These are phyloP conservation scores for Orthonevra nobilis DNA, from an alignment of 2,888 invertebrate genomes.

Conservation along the genomic window DNA sequence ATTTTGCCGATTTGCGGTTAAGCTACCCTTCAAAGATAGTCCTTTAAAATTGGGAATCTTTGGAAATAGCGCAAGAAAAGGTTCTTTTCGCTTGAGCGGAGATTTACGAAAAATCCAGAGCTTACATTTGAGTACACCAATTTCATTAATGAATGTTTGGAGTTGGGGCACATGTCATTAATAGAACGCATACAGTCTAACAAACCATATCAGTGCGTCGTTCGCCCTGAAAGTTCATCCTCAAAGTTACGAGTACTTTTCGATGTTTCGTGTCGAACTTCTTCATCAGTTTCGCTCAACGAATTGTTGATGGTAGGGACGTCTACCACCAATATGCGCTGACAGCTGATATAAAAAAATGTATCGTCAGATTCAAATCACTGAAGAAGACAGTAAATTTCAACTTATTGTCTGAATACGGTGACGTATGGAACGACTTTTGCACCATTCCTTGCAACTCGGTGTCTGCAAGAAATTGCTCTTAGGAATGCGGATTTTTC, in stretches of 20 bases:
- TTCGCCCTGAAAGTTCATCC: slow-evolving; percentile 8
- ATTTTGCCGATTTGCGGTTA: slow-evolving; percentile 3
- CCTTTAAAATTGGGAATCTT: slow-evolving; percentile 29
- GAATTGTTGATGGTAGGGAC: slow-evolving; percentile 4
- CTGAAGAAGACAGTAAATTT: slow-evolving; percentile 7
- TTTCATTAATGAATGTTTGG: slow-evolving; percentile 48
- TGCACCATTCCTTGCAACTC: too few relatives aligned
- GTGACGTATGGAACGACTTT: too few relatives aligned
- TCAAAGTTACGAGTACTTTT: slow-evolving; percentile 8
- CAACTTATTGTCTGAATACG: not conserved
- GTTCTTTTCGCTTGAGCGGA: slow-evolving; percentile 27
- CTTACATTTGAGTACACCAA: slow-evolving; percentile 34
- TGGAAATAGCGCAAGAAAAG: slow-evolving; percentile 26
- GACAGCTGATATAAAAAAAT: slow-evolving; percentile 20
- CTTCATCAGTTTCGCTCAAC: slow-evolving; percentile 1
- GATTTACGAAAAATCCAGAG: too few relatives aligned
- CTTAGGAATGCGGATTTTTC: too few relatives aligned
- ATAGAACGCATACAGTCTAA: not conserved
- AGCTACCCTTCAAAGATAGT: slow-evolving; percentile 23
- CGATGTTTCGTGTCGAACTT: not conserved
- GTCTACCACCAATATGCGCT: slow-evolving; percentile 1
- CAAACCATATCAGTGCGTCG: slow-evolving; percentile 6
- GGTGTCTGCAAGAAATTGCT: too few relatives aligned
- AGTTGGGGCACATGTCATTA: slow-evolving; percentile 33
- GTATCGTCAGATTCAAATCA: slow-evolving; percentile 33